Conservation (phyloP, 2,113 vertebrate species). For the Platanista minor region DNA sequence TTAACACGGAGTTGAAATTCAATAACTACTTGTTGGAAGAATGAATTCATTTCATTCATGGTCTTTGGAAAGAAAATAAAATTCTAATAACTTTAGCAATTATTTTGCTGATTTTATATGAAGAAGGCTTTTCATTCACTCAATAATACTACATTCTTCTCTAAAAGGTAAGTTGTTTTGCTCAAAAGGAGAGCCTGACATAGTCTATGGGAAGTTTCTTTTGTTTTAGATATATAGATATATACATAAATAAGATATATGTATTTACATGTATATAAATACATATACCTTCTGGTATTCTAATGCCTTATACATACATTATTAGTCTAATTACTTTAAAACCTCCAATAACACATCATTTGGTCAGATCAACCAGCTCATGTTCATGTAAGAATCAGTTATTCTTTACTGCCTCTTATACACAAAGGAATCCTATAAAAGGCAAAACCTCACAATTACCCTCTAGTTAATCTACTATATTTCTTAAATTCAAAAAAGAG, state of each 20-base stretch:
- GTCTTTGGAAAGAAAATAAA: background rate
- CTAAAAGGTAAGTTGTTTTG: background rate
- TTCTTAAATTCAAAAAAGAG: background rate
- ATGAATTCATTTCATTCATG: background rate
- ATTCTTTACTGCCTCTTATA: background rate
- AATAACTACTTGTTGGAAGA: background rate
- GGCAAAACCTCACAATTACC: background rate
- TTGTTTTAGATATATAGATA: background rate
- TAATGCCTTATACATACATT: background rate
- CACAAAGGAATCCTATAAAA: background rate
- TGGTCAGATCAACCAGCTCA: background rate
- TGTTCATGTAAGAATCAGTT: background rate
- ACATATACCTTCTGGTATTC: background rate
- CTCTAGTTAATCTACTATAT: background rate
- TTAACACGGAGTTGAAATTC: background rate
- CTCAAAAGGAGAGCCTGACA: background rate
- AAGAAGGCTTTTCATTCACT: background rate
- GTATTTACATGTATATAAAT: too few relatives aligned
- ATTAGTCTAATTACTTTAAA: background rate
- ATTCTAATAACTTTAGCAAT: background rate
- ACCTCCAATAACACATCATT: background rate
- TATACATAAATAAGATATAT: background rate
- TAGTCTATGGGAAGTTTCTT: background rate
- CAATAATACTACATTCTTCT: background rate
- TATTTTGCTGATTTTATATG: background rate